Evolutionary conservation across 2,113 vertebrate genomes (phyloP), one percentile per base, ranked within the genome.

Genomic region (Physeter macrocephalus): DNA sequence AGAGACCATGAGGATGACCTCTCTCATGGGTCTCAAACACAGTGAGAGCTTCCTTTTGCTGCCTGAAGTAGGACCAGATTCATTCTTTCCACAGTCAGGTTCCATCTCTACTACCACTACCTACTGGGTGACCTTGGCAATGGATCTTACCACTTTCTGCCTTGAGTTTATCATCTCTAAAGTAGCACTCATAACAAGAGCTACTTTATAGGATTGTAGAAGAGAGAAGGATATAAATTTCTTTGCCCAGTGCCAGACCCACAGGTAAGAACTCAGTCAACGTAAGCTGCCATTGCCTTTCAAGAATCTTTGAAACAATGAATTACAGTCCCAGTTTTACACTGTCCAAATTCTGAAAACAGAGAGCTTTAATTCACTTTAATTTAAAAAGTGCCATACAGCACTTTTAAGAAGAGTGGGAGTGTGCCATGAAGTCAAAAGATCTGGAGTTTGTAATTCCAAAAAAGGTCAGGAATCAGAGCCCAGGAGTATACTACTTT

Each of bases 301-400:
- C 25, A 43, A 75, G 82, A 71, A 64, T 52, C 57, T 89, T 75
- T 64, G 34, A 36, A 96, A 75, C 88, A 93, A 71, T 81, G 64
- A 75, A 80, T 92, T 90, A 43, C 52, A 95, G 39, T 59, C 74
- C 27, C 78, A 88, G 29, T 96, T 97, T 98, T 88, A 89, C 18
- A 67, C 34, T 87, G 72, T 69, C 83, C 94, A 90, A 96, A 94
- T 94, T 96, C 94, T 92, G 91, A 97, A 96, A 97, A 97, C 93
- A 75, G 96, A 91, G 54, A 69, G 89, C 82, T 83, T 90, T 96
- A 94, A 94, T 98, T 93, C 91, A 93, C 82, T 96, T 94, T 97
- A 88, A 97, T 97, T 97, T 98, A 93, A 90, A 97, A 97, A 94
- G 74, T 96, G 89, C 93, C 87, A 87, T 64, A 91, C 39, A 94